phyloP scores from a whole-genome alignment of 2,113 vertebrate species.

The Phylloscopus whistleri region DNA sequence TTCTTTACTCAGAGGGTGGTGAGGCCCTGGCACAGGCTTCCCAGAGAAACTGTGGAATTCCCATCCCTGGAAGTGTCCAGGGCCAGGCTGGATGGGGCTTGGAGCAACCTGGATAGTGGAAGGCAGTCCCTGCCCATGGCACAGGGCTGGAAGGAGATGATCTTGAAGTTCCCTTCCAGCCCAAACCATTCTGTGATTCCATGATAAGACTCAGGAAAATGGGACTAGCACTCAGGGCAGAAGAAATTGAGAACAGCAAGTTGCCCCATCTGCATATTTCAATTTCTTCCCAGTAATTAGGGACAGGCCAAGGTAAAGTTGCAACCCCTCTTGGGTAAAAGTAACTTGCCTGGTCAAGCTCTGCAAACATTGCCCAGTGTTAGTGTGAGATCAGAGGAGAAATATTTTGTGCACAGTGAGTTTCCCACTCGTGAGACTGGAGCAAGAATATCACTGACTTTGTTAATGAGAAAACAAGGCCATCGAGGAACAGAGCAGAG shows the following conservation, averaged over 20 bases:
- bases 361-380: background rate
- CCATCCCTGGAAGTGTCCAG: background rate
- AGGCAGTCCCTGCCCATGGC: background rate
- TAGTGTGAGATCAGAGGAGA: background rate
- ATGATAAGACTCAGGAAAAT: background rate
- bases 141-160: background rate
- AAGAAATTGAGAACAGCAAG: background rate
- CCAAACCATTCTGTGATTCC: background rate
- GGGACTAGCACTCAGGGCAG: background rate
- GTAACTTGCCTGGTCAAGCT: background rate
- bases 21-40: background rate
- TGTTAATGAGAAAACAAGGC: background rate
- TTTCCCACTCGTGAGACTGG: background rate
- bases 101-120: fast-evolving
- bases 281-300: background rate
- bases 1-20: background rate
- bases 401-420: background rate
- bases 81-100: fast-evolving
- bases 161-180: background rate
- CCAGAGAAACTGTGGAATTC: background rate
- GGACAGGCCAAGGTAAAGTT: background rate
- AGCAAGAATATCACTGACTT: background rate
- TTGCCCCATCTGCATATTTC: background rate
- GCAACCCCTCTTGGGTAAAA: background rate
- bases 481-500: background rate